These are phyloP conservation scores for Aix galericulata DNA, from an alignment of 2,113 vertebrate genomes.

Conservation along the genomic window DNA sequence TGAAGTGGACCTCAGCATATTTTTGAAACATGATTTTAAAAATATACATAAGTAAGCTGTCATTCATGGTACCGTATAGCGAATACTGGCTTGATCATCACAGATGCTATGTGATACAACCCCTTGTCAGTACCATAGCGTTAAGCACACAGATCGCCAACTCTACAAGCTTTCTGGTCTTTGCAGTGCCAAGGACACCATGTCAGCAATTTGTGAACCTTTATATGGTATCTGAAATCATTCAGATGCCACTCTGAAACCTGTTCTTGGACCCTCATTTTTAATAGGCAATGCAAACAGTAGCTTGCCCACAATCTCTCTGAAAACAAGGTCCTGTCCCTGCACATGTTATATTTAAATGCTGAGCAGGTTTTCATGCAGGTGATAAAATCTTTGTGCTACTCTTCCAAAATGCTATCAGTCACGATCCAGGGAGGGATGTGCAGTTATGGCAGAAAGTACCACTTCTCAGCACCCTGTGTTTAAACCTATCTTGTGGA, in stretches of 20 bases:
- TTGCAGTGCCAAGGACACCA: not conserved
- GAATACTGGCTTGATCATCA: not conserved
- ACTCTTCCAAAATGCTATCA: not conserved
- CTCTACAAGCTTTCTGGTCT: not conserved
- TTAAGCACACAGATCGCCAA: not conserved
- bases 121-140: not conserved
- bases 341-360: not conserved
- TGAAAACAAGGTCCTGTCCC: not conserved
- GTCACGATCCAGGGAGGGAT: not conserved
- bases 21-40: not conserved
- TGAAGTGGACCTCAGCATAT: not conserved
- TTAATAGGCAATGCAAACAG: not conserved
- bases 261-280: not conserved
- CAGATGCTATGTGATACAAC: accelerated
- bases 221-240: not conserved
- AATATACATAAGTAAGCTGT: not conserved
- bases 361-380: not conserved
- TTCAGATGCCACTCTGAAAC: not conserved
- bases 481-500: not conserved
- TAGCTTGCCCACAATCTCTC: not conserved
- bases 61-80: not conserved
- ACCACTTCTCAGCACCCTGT: not conserved
- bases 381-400: not conserved
- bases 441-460: not conserved
- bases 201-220: not conserved